A percentile compares a stretch with the other conserved stretches of the same genome.
Evolutionary conservation across 2,888 invertebrate genomes (phyloP).

Genomic region (Bombylius major): DNA sequence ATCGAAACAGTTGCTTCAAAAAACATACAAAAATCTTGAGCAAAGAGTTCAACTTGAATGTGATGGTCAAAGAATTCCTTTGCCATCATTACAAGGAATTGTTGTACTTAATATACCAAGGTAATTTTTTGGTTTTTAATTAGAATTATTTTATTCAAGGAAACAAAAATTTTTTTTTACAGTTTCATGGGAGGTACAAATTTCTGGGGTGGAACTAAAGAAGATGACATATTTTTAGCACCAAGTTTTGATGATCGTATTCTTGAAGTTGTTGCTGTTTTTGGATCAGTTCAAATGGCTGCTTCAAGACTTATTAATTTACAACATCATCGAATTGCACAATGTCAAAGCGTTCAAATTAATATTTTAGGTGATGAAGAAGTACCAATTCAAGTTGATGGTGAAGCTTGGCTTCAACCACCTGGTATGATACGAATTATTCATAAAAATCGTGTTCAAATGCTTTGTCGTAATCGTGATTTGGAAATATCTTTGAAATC

Average conservation of each 20-base stretch:
- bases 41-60: slow-evolving; percentile 91
- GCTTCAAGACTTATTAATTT: slow-evolving; percentile 88
- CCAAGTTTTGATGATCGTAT: slow-evolving; percentile 94
- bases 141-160: background rate
- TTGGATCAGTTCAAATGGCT: slow-evolving; percentile 96
- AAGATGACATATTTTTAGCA: slow-evolving; percentile 80
- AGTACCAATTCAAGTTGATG: slow-evolving; percentile 92
- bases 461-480: slow-evolving; percentile 82
- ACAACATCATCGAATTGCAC: slow-evolving; percentile 93
- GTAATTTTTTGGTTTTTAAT: slow-evolving; percentile 30
- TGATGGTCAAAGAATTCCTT: slow-evolving; percentile 87
- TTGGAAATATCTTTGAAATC: slow-evolving; percentile 79
- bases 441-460: slow-evolving; percentile 94
- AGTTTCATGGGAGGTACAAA: slow-evolving; percentile 96
- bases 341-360: slow-evolving; percentile 91
- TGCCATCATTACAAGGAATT: slow-evolving; percentile 92
- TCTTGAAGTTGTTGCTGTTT: slow-evolving; percentile 93
- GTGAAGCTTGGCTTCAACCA: slow-evolving; percentile 96
- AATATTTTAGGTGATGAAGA: slow-evolving; percentile 87
- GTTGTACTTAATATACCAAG: slow-evolving; percentile 92
- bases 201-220: slow-evolving; percentile 93
- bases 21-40: slow-evolving; percentile 91
- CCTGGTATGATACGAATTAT: slow-evolving; percentile 92
- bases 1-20: slow-evolving; percentile 70
- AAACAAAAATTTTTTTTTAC: background rate